phyloP scores from a whole-genome alignment of 2,797 vertebrate genomes.

The Leptodactylus fallax region DNA sequence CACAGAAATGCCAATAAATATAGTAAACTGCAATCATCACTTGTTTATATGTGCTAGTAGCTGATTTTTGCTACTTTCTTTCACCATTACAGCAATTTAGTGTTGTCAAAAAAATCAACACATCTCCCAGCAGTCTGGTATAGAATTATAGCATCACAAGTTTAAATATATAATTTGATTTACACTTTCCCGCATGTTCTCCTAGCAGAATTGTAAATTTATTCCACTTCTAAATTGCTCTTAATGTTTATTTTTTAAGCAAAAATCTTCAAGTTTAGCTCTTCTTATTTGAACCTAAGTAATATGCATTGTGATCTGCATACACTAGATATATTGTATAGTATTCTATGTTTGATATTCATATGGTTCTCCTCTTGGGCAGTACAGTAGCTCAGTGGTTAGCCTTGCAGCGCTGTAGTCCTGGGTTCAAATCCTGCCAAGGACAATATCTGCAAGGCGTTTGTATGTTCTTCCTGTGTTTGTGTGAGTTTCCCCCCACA shows the following conservation, averaged over 20 bases:
- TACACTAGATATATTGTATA: not conserved
- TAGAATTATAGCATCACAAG: not conserved
- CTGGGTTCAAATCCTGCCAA: no score
- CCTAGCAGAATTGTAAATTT: slow-evolving; percentile 16
- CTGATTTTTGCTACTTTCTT: not conserved
- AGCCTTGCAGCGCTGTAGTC: no score
- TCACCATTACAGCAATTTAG: not conserved
- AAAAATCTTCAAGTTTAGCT: not conserved
- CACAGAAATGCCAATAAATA: not conserved
- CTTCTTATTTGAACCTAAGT: not conserved
- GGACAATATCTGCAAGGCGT: no score
- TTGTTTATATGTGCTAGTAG: not conserved
- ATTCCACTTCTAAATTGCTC: not conserved
- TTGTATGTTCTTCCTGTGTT: no score
- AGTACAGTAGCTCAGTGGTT: no score
- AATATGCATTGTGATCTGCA: not conserved
- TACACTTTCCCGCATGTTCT: not conserved
- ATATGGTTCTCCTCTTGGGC: no score
- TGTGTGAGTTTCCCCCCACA: no score
- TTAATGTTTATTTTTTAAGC: not conserved
- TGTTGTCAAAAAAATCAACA: slow-evolving; percentile 15
- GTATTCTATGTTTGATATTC: no score
- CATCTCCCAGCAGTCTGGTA: slow-evolving; percentile 4
- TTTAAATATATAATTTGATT: not conserved
- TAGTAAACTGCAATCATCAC: not conserved